A percentile compares a stretch with the other conserved stretches of the same genome.
These are phyloP conservation scores for Hemicentrotus pulcherrimus DNA, from an alignment of 35 echinoderm and acorn worm species.

Conservation along the genomic window DNA sequence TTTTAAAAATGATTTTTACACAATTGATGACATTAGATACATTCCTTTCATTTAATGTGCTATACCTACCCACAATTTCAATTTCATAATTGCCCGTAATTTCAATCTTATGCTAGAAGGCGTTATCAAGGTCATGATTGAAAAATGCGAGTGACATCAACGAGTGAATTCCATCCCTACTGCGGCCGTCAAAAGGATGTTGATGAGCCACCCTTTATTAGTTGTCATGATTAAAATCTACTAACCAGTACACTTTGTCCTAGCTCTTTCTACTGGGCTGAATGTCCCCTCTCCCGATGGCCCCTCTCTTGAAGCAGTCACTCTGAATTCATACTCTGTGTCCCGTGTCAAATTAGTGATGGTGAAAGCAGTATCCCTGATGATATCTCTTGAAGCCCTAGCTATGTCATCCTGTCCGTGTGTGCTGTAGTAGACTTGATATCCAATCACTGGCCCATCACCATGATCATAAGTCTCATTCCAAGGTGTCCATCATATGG, in stretches of 20 bases:
- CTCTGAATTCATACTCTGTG: background rate
- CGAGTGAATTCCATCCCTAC: too few relatives aligned
- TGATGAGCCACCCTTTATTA: too few relatives aligned
- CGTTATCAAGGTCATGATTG: too few relatives aligned
- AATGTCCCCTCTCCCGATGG: background rate
- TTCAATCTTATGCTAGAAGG: too few relatives aligned
- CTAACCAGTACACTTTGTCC: background rate
- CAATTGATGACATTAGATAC: too few relatives aligned
- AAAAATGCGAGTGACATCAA: too few relatives aligned
- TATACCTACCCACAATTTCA: too few relatives aligned
- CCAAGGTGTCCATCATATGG: background rate
- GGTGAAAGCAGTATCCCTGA: background rate
- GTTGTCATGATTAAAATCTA: too few relatives aligned
- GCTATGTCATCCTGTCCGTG: background rate
- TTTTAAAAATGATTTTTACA: too few relatives aligned
- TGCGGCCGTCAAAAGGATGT: too few relatives aligned
- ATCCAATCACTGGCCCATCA: conserved; percentile 10
- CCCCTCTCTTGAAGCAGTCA: background rate
- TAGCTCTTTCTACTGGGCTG: background rate
- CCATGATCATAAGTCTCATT: background rate
- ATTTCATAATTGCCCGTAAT: too few relatives aligned
- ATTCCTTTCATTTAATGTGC: too few relatives aligned
- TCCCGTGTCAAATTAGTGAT: background rate
- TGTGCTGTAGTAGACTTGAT: background rate
- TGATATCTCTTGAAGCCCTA: background rate